Base-by-base conservation (phyloP, 1,140 invertebrate species). In the Micrasema minimum region DNA sequence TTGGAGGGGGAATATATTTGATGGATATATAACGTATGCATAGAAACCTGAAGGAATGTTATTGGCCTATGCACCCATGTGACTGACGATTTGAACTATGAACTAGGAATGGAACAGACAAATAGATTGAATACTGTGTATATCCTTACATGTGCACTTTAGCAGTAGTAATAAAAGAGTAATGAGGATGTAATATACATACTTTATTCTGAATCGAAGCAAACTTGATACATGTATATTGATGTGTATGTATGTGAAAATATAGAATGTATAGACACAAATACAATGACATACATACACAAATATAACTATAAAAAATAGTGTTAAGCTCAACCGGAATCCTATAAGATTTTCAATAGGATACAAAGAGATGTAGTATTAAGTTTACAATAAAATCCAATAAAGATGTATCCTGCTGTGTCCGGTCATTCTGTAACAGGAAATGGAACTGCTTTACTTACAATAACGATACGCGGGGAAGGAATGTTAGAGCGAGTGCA, bases 131-230 rank as follows among this genome's bases (percentile, higher is more conserved):
- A n/a, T n/a, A n/a, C n/a, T n/a, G n/a, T n/a, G n/a, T n/a, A n/a
- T n/a, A n/a, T n/a, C n/a, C n/a, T n/a, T n/a, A n/a, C 10, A 16
- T 46, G 43, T 51, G 20, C 18, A 51, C 7, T 31, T 31, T 7
- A 4, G 26, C 7, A 31, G 26, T 31, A 31, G 26, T 7, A 31
- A 31, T 31, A 51, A 51, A 51, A 51, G 20, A 51, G 22, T 9
- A 51, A 51, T 51, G 48, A 11, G 20, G 20, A 22, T 65, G 31
- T 66, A 62, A 53, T 69, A 50, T 69, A 68, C 45, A 62, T 70
- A 68, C 46, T 74, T 74, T 71, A 69, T 72, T 69, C 57, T 75
- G 50, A 66, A 72, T 62, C 35, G 50, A 69, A 72, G 65, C 65
- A 65, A 71, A 51, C 43, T 69, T 61, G 31, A 69, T 69, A 45